Evolutionary conservation across 2,113 vertebrate species (phyloP).

Genomic region (Lanius collurio): DNA sequence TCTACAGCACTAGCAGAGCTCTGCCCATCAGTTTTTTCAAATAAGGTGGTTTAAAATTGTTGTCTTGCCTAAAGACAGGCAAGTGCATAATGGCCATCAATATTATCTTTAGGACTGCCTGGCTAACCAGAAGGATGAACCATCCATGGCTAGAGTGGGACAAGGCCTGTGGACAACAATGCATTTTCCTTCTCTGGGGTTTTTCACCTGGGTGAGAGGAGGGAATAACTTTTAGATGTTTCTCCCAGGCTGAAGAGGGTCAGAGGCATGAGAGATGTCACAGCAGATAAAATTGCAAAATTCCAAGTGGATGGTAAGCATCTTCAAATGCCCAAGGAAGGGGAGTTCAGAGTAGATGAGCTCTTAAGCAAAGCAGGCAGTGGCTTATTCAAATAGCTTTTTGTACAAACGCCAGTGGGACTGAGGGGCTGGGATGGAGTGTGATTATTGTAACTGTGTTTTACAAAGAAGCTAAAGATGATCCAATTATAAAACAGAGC

Average conservation of each 20-base stretch:
- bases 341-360: not conserved
- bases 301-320: not conserved
- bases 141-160: not conserved
- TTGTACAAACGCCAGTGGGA: not conserved
- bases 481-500: slow-evolving; percentile 6
- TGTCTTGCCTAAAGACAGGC: not conserved
- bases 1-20: not conserved
- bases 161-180: not conserved
- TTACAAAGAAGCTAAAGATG: slow-evolving; percentile 19
- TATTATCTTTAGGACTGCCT: not conserved
- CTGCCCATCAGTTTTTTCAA: not conserved
- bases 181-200: not conserved
- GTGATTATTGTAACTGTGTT: not conserved
- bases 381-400: not conserved
- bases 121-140: not conserved
- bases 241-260: not conserved
- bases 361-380: not conserved
- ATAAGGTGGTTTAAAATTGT: not conserved
- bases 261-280: not conserved
- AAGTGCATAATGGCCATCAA: not conserved
- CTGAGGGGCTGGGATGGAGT: not conserved
- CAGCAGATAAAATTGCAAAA: not conserved
- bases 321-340: not conserved
- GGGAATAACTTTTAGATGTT: not conserved
- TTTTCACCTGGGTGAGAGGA: not conserved